Evolutionary conservation across 1,140 invertebrate genomes (phyloP), one percentile per base, ranked within the genome.

Genomic region (Pachypsylla venusta): DNA sequence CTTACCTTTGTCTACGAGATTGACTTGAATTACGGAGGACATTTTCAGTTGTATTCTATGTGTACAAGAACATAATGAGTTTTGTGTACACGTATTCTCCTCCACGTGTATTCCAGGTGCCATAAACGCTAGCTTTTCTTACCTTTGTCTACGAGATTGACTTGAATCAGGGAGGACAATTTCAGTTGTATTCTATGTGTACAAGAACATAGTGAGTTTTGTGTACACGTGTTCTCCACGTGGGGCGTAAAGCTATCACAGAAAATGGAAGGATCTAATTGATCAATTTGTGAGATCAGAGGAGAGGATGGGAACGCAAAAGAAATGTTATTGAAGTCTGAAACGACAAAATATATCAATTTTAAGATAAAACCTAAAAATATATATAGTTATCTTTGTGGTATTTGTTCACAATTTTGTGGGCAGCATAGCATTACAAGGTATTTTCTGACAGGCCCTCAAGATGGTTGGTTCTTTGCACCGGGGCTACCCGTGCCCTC

Each of bases 141-240:
- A 85, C 83, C 82, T 79, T 81, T 77, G 72, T 85, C 79, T 25
- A 83, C 73, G 55, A 85, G 73, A 35, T 84, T 68, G 1, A 86
- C 69, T 67, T 85, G 82, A 1, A 83, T 81, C 1, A 75, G 77
- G 0, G 79, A 72, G 7, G 76, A 75, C 12, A 83, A 67, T 0
- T 77, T 76, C 5, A 85, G 70, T 24, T 76, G 69, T 57, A 81
- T 75, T 16, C 83, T 70, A 60, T 85, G 81, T 7, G 82, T 79
- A 65, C 84, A 85, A 62, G 79, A 75, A 64, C 80, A 81, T 25
- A 71, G 66, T 13, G 57, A 22, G 61, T 73, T 69, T n/a, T 73
- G 69, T 2, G 64, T 54, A 20, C 75, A 77, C 1, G 70, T 68
- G 22, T 62, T 58, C 0, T 70, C 71, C 14, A 12, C 10, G 10